These are phyloP conservation scores for Heliconius hortense DNA, from an alignment of 2,888 invertebrate species.

Conservation along the genomic window DNA sequence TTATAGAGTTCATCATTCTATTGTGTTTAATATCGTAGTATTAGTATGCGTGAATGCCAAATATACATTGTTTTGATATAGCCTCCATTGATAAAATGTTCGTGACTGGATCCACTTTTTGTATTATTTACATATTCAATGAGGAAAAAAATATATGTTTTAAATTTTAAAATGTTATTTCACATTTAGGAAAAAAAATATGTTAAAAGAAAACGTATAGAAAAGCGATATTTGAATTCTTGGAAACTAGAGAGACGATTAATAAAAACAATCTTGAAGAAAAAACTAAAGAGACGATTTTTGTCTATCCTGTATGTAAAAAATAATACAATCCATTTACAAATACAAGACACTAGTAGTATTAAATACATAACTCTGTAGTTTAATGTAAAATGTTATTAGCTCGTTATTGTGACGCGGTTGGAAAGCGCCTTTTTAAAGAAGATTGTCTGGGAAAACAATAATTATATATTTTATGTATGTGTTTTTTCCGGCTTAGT, in stretches of 20 bases:
- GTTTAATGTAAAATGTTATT: neutral
- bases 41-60: conserved; percentile 30
- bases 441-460: neutral
- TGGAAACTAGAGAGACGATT: no score
- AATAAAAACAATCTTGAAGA: no score
- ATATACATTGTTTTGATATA: conserved; percentile 34
- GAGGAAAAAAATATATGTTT: conserved; percentile 20
- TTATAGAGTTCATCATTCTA: conserved; percentile 29
- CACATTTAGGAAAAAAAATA: no score
- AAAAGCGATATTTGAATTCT: no score
- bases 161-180: no score
- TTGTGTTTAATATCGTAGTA: conserved; percentile 39
- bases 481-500: neutral
- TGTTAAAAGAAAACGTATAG: no score
- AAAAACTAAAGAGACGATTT: no score
- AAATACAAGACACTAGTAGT: no score
- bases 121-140: conserved; percentile 17
- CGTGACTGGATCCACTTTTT: neutral
- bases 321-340: no score
- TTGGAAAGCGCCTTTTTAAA: neutral
- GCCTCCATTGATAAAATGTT: conserved; percentile 25
- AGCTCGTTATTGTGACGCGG: neutral
- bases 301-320: no score
- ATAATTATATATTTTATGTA: conserved; percentile 1
- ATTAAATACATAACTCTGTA: neutral